A percentile compares a stretch with the other conserved stretches of the same genome.
Evolutionary conservation across 1,140 invertebrate genomes (phyloP).

Genomic region (Tetragonula clypearis): DNA sequence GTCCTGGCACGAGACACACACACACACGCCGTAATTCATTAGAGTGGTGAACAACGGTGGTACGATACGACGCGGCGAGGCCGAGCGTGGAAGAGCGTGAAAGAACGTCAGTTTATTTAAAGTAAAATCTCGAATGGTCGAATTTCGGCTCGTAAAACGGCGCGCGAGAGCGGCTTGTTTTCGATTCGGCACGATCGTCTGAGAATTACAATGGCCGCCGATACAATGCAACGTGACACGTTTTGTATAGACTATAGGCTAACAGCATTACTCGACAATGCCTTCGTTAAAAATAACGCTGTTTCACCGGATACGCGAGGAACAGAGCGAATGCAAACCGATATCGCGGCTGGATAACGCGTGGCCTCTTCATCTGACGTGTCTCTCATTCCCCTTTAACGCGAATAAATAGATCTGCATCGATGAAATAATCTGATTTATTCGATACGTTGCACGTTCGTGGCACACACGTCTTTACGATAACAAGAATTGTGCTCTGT

Average conservation of each 20-base stretch:
- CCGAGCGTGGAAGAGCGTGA: conserved; percentile 26
- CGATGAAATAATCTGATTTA: conserved; percentile 27
- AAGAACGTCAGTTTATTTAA: conserved; percentile 24
- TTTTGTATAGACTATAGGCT: background rate
- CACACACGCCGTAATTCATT: conserved; percentile 36
- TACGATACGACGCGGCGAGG: background rate
- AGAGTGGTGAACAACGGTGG: conserved; percentile 3
- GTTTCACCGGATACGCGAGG: background rate
- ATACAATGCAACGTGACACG: conserved; percentile 22
- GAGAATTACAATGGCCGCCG: background rate
- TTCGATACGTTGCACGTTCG: background rate
- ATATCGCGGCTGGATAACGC: conserved; percentile 11
- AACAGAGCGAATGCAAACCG: conserved; percentile 6
- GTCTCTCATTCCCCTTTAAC: background rate
- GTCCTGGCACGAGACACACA: conserved; percentile 85
- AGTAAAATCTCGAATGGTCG: background rate
- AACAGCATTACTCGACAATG: conserved; percentile 16
- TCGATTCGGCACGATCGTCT: background rate
- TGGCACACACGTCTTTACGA: background rate
- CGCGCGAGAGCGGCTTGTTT: background rate
- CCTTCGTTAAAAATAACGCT: conserved; percentile 35
- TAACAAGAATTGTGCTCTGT: background rate
- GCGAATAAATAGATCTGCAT: conserved; percentile 31
- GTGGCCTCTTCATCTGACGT: background rate
- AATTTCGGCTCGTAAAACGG: background rate